These are phyloP conservation scores for Ophonus ardosiacus DNA, from an alignment of 2,888 invertebrate species.

Conservation along the genomic window DNA sequence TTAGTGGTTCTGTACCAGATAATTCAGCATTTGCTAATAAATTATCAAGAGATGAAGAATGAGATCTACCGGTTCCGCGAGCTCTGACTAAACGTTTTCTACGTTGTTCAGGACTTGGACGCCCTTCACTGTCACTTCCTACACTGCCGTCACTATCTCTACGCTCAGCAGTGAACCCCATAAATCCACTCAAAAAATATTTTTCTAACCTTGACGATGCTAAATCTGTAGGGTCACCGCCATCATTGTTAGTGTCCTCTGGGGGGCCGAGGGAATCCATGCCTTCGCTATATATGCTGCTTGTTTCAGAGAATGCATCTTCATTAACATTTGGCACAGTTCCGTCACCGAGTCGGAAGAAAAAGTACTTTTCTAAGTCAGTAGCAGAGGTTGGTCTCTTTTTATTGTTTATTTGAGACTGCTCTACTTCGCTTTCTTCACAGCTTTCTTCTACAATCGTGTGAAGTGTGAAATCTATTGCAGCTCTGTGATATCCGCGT, in stretches of 20 bases:
- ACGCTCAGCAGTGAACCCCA: conserved; percentile 87
- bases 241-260: conserved; percentile 74
- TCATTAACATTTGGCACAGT: conserved; percentile 79
- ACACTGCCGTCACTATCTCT: conserved; percentile 91
- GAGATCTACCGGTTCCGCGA: conserved; percentile 89
- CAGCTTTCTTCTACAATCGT: conserved; percentile 97
- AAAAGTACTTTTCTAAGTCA: conserved; percentile 93
- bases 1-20: conserved; percentile 72
- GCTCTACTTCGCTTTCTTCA: conserved; percentile 93
- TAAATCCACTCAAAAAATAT: conserved; percentile 91
- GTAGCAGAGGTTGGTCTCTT: conserved; percentile 86
- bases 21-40: conserved; percentile 82
- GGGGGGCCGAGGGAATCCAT: conserved; percentile 84
- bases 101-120: conserved; percentile 91
- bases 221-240: conserved; percentile 83
- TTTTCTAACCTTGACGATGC: conserved; percentile 92
- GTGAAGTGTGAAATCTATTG: conserved; percentile 92
- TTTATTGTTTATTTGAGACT: conserved; percentile 77
- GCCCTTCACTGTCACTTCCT: conserved; percentile 93
- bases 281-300: conserved; percentile 91
- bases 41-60: conserved; percentile 90
- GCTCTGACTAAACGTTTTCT: conserved; percentile 89
- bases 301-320: conserved; percentile 87
- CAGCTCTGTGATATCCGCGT: conserved; percentile 88
- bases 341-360: conserved; percentile 89